These are phyloP conservation scores for Acanthiza pusilla DNA, from an alignment of 2,797 vertebrate species.

Conservation along the genomic window DNA sequence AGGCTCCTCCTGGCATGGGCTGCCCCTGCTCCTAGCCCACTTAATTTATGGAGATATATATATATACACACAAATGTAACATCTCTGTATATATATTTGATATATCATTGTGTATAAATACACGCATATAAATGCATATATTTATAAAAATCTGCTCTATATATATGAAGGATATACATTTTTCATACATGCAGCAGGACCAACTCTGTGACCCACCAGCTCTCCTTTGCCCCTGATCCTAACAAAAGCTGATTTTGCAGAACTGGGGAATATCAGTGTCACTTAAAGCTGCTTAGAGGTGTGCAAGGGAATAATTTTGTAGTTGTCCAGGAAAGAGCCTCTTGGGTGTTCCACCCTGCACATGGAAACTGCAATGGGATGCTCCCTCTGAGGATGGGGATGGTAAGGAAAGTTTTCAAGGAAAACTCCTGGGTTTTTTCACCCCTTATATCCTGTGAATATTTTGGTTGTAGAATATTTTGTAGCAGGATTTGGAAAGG, in stretches of 20 bases:
- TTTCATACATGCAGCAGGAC: rapidly evolving
- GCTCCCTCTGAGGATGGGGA: background rate
- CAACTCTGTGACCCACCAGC: rapidly evolving
- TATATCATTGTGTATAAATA: background rate
- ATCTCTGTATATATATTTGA: background rate
- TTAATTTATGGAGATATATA: background rate
- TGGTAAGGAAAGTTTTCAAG: background rate
- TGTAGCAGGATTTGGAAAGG: background rate
- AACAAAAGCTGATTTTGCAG: background rate
- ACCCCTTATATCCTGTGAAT: background rate
- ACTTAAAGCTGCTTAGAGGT: background rate
- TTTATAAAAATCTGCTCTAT: background rate
- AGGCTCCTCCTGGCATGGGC: rapidly evolving
- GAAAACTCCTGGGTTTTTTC: rapidly evolving
- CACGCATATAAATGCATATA: no score
- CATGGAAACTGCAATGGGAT: rapidly evolving
- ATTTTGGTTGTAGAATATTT: background rate
- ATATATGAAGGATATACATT: rapidly evolving
- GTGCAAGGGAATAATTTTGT: rapidly evolving
- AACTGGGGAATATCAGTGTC: background rate
- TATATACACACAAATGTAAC: rapidly evolving
- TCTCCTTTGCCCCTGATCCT: background rate
- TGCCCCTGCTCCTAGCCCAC: background rate
- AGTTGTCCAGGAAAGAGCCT: background rate
- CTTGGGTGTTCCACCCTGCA: rapidly evolving